These are phyloP conservation scores for Leptopilina myrica DNA, from an alignment of 2,888 invertebrate genomes.

Conservation along the genomic window DNA sequence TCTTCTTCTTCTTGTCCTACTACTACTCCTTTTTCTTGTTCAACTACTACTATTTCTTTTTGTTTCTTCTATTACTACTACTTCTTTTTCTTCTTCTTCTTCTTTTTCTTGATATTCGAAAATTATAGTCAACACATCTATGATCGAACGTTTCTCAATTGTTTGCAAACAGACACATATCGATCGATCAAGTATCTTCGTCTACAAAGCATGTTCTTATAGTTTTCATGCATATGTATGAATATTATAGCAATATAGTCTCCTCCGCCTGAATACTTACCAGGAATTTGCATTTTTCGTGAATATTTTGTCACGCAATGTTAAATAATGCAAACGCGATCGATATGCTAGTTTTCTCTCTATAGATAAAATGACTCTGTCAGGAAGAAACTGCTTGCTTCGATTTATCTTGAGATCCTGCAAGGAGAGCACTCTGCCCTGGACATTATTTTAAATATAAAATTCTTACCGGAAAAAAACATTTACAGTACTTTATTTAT, in stretches of 20 bases:
- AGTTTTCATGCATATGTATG: constrained; percentile 57
- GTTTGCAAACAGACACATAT: constrained; percentile 12
- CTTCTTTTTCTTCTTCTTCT: too few species aligned
- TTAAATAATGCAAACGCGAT: constrained; percentile 55
- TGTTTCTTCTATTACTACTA: neutral
- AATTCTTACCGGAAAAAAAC: too few species aligned
- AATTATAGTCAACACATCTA: neutral
- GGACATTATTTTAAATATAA: neutral
- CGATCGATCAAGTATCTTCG: constrained; percentile 43
- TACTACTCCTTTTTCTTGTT: too few species aligned
- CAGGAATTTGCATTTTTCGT: constrained; percentile 56
- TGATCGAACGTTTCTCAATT: constrained; percentile 6
- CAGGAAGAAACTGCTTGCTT: neutral
- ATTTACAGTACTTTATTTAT: too few species aligned
- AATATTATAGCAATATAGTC: constrained; percentile 56
- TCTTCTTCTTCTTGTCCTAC: too few species aligned
- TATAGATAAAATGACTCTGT: constrained; percentile 11
- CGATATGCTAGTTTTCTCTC: constrained; percentile 49
- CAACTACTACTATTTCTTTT: too few species aligned
- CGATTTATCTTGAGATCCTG: constrained; percentile 6
- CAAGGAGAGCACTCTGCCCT: neutral
- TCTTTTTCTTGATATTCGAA: too few species aligned
- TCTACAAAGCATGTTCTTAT: constrained; percentile 50
- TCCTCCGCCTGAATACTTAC: constrained; percentile 55
- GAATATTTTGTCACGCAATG: constrained; percentile 57